phyloP scores from a whole-genome alignment of 37 sponge, comb jelly and placozoan species.

The Mnemiopsis leidyi region DNA sequence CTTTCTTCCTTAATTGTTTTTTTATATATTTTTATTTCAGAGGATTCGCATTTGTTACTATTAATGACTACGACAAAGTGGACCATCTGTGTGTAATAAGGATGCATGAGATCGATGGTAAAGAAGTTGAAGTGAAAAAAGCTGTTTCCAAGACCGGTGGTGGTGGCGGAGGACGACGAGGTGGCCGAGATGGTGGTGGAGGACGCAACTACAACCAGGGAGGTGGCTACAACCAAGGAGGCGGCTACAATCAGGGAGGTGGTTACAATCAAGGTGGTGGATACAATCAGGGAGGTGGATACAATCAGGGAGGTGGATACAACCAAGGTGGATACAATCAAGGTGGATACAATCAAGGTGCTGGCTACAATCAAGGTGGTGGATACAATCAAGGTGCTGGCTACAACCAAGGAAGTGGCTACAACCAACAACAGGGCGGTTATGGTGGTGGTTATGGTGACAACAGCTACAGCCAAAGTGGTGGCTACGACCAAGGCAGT shows the following conservation, averaged over 20 bases:
- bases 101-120: constrained; percentile 2
- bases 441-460: not conserved
- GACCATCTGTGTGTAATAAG: constrained; percentile 53
- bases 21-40: constrained; percentile 7
- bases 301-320: not conserved
- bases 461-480: not conserved
- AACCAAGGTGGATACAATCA: not conserved
- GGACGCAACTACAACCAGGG: not conserved
- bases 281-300: not conserved
- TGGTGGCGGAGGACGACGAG: not conserved
- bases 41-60: constrained; percentile 47
- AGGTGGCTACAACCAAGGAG: constrained; percentile 53
- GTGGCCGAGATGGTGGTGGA: not conserved
- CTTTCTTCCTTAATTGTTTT: too few relatives aligned
- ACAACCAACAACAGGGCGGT: not conserved
- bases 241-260: not conserved
- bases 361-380: not conserved
- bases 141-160: not conserved
- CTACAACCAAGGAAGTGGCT: not conserved
- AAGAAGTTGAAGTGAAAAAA: constrained; percentile 56
- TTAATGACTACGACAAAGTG: constrained; percentile 24
- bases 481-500: not conserved
- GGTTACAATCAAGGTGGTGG: constrained; percentile 2
- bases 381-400: not conserved
- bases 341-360: not conserved